A percentile compares a stretch with the other conserved stretches of the same genome.
These are phyloP conservation scores for Saguinus imperator DNA, from an alignment of 2,113 vertebrate species.

Conservation along the genomic window DNA sequence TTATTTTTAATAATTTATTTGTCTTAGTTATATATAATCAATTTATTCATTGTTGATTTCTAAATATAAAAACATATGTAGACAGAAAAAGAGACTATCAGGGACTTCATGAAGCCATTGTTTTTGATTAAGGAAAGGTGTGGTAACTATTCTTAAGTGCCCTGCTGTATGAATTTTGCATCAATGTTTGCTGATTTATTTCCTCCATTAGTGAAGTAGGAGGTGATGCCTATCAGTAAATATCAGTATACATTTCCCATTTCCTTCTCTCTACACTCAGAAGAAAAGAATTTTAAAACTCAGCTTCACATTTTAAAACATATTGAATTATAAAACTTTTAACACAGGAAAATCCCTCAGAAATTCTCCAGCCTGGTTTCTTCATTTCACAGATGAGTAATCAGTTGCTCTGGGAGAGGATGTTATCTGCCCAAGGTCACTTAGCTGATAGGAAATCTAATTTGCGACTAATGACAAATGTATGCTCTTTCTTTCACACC, in stretches of 20 bases:
- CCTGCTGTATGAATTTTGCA: not conserved
- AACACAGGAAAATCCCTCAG: not conserved
- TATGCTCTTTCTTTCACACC: not conserved
- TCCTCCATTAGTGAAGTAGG: not conserved
- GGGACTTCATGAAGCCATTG: not conserved
- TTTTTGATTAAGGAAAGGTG: not conserved
- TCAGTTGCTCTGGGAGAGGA: not conserved
- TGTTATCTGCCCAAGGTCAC: not conserved
- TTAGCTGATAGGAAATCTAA: conserved; percentile 32
- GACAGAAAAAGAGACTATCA: not conserved
- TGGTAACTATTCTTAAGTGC: not conserved
- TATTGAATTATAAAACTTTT: not conserved
- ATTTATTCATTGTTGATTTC: not conserved
- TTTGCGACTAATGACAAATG: not conserved
- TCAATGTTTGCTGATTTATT: not conserved
- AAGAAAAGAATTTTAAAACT: conserved; percentile 23
- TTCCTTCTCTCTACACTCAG: not conserved
- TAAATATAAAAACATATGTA: not conserved
- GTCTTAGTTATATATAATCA: not conserved
- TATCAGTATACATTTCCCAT: not conserved
- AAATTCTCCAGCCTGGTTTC: not conserved
- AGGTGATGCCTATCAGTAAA: not conserved
- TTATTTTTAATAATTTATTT: not conserved
- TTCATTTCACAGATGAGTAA: conserved; percentile 34
- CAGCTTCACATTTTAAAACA: not conserved